A percentile compares a stretch with the other conserved stretches of the same genome.
Conservation (phyloP, 1,140 invertebrate species). For the Uloborus diversus region DNA sequence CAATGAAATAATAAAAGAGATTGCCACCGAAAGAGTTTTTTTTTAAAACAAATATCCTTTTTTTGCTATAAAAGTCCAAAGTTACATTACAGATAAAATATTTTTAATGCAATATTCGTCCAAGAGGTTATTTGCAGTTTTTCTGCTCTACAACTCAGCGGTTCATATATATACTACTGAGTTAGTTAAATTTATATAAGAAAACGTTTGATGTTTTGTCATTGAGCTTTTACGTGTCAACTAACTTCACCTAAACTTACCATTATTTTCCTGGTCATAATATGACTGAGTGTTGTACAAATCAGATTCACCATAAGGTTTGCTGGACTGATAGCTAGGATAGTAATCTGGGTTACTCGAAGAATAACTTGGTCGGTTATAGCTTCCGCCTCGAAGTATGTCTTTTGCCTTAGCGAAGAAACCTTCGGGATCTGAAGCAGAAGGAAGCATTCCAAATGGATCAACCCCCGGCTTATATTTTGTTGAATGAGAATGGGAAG, state of each 20-base stretch:
- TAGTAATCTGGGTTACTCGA: neutral
- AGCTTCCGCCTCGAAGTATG: conserved; percentile 14
- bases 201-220: too few relatives aligned
- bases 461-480: neutral
- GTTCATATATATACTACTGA: too few relatives aligned
- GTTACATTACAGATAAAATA: too few relatives aligned
- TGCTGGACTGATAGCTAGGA: conserved; percentile 6
- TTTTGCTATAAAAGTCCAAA: too few relatives aligned
- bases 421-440: conserved; percentile 20
- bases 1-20: too few relatives aligned
- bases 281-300: neutral
- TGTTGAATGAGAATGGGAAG: neutral
- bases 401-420: conserved; percentile 40
- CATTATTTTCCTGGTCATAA: neutral
- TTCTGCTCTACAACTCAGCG: too few relatives aligned
- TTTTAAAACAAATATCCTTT: too few relatives aligned
- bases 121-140: too few relatives aligned
- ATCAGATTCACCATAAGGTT: conserved; percentile 5
- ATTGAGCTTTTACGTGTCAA: too few relatives aligned
- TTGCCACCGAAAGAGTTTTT: too few relatives aligned
- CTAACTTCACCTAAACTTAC: neutral
- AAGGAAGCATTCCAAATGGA: conserved; percentile 18
- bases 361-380: conserved; percentile 13
- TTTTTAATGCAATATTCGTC: too few relatives aligned
- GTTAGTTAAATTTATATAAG: too few relatives aligned